Conservation (phyloP, 1,140 invertebrate genomes). For the Akabosia matsudoensis region DNA sequence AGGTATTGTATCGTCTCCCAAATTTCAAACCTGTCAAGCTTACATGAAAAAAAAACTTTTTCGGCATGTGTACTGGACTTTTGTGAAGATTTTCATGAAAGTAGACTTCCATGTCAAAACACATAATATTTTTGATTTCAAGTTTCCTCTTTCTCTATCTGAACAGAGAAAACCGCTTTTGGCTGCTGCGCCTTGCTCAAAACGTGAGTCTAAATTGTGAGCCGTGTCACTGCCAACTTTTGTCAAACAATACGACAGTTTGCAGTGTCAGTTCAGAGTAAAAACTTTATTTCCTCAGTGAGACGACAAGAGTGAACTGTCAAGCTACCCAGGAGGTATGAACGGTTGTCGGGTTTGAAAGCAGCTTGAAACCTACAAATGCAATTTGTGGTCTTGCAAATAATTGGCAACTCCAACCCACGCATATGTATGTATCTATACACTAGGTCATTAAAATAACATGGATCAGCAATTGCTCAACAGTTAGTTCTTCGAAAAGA, state of each 20-base stretch:
- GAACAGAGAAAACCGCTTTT: background rate
- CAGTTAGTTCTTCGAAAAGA: background rate
- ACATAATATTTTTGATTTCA: background rate
- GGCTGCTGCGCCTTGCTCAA: background rate
- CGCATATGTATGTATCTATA: background rate
- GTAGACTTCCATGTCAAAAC: background rate
- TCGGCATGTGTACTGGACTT: too few species aligned
- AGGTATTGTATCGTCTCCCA: too few species aligned
- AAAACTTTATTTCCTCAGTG: too few species aligned
- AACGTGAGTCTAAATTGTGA: background rate
- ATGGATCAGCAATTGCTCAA: background rate
- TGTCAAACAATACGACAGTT: background rate
- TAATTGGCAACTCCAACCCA: background rate
- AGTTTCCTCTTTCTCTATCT: background rate
- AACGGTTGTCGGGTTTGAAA: too few species aligned
- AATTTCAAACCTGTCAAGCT: too few species aligned
- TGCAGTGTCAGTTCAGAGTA: background rate
- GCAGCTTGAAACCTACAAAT: too few species aligned
- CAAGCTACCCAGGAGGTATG: background rate
- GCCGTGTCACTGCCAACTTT: background rate
- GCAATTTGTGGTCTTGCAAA: too few species aligned
- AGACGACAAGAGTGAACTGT: background rate
- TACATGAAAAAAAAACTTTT: too few species aligned
- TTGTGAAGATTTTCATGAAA: too few species aligned
- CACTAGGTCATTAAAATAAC: background rate